These are phyloP conservation scores for Lasioglossum morio DNA, from an alignment of 2,888 invertebrate genomes.

Conservation along the genomic window DNA sequence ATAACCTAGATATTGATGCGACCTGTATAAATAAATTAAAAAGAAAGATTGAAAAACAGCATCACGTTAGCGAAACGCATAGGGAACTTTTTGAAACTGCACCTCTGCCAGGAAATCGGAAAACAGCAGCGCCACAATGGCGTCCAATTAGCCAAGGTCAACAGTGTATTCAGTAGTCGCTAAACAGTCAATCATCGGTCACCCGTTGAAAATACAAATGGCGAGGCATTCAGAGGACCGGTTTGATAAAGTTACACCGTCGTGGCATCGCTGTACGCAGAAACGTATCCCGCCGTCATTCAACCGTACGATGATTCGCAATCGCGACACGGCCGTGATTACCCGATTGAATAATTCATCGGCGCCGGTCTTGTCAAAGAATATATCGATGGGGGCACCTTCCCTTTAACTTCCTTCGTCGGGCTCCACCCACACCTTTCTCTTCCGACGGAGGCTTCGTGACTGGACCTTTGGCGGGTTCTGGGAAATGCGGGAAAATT, in stretches of 20 bases:
- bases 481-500: constrained; percentile 51
- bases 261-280: constrained; percentile 46
- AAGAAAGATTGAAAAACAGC: not conserved
- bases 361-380: constrained; percentile 82
- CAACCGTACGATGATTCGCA: constrained; percentile 75
- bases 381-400: constrained; percentile 67
- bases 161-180: constrained; percentile 63
- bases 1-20: too few species aligned
- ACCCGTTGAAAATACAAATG: constrained; percentile 61
- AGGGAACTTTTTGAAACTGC: not conserved
- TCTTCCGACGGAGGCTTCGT: not conserved
- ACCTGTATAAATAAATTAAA: too few species aligned
- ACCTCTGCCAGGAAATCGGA: not conserved
- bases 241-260: constrained; percentile 29
- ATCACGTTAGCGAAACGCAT: not conserved
- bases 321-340: constrained; percentile 81
- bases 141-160: constrained; percentile 68
- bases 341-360: constrained; percentile 83
- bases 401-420: constrained; percentile 59
- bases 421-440: constrained; percentile 49
- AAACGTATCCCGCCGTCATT: constrained; percentile 44
- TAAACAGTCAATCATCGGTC: constrained; percentile 61
- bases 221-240: constrained; percentile 38
- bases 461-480: constrained; percentile 7
- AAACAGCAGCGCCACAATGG: constrained; percentile 5